Evolutionary conservation across 2,113 vertebrate species (phyloP).

Genomic region (Myocastor coypus): DNA sequence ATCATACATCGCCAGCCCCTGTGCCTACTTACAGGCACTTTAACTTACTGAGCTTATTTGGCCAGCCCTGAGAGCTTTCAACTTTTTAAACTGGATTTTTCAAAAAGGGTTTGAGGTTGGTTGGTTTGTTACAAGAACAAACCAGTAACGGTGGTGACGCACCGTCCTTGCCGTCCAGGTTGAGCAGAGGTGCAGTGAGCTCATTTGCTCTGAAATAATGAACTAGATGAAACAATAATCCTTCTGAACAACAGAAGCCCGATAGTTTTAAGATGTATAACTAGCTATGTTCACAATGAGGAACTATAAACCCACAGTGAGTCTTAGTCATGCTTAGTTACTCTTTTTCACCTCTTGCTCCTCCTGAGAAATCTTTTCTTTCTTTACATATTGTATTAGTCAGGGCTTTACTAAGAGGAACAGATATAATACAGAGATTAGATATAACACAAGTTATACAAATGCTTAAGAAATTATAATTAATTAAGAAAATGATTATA

Average conservation of each 20-base stretch:
- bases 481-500: no score
- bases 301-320: background rate
- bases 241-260: background rate
- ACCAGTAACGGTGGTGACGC: background rate
- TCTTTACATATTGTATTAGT: background rate
- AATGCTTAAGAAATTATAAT: no score
- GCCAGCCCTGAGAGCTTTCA: no score
- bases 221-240: background rate
- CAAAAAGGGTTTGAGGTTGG: background rate
- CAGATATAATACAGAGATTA: no score
- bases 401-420: no score
- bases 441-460: no score
- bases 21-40: no score
- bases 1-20: no score
- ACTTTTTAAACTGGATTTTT: background rate
- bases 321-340: background rate
- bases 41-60: no score
- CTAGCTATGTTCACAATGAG: background rate
- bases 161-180: background rate
- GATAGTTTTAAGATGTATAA: background rate
- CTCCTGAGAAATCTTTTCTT: background rate
- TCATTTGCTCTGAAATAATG: conserved; percentile 20
- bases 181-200: background rate
- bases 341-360: background rate
- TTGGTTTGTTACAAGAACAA: background rate